These are phyloP conservation scores for Oryzias dopingdopingensis DNA, from an alignment of 2,797 vertebrate genomes.

Conservation along the genomic window DNA sequence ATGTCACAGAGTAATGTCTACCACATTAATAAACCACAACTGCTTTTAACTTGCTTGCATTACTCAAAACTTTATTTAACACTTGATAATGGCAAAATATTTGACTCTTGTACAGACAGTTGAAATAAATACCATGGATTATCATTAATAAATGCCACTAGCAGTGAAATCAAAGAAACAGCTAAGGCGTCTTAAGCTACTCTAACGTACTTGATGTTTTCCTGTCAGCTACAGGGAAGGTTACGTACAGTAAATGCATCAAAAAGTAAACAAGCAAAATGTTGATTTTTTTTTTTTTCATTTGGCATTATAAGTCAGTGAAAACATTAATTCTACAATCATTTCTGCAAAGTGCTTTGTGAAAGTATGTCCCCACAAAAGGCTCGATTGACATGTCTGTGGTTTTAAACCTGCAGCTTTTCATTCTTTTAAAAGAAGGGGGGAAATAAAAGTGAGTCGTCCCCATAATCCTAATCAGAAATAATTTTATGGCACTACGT, in stretches of 20 bases:
- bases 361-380: constrained; percentile 56
- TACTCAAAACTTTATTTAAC: constrained; percentile 70
- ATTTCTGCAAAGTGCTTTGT: constrained; percentile 75
- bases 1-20: too few relatives aligned
- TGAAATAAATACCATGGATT: constrained; percentile 69
- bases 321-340: constrained; percentile 72
- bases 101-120: constrained; percentile 65
- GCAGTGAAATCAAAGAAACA: constrained; percentile 52
- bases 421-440: constrained; percentile 8
- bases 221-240: constrained; percentile 48
- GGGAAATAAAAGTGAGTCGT: constrained; percentile 35
- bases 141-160: constrained; percentile 60
- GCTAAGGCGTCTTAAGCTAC: constrained; percentile 34
- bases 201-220: constrained; percentile 31
- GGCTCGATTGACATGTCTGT: constrained; percentile 13
- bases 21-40: constrained; percentile 3
- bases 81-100: constrained; percentile 72
- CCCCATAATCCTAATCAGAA: constrained; percentile 26
- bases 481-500: constrained; percentile 71
- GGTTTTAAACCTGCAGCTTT: constrained; percentile 20
- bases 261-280: constrained; percentile 63
- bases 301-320: constrained; percentile 73
- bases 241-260: constrained; percentile 56
- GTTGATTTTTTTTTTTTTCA: constrained; percentile 43
- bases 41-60: constrained; percentile 48